Base-by-base conservation (phyloP, 2,113 vertebrate species). In the Hippopotamus amphibius region DNA sequence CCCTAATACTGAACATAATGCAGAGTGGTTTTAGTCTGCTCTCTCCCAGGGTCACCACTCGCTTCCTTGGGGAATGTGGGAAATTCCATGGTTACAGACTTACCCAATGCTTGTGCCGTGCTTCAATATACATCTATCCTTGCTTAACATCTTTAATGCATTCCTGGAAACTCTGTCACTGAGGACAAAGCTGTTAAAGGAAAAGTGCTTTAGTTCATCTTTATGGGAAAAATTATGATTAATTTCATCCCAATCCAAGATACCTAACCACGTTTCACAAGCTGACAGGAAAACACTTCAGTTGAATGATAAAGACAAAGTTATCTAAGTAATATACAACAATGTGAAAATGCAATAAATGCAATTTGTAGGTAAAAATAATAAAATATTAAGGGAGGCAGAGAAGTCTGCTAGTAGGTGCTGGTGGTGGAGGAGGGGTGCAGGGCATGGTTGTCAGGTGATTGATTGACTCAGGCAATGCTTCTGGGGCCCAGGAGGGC, bases 261-360 rank as follows among this genome's bases (percentile, higher is more conserved):
- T 22, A 80, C 5, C 5, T 61, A 83, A n/a, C 22, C 77, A 90
- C 24, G 71, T 68, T 79, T 66, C 8, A 37, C 14, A 66, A 93
- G 33, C 6, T 55, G 24, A 68, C 88, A 84, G 46, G 41, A 65
- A 95, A 95, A 76, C 24, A 79, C 72, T 94, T 82, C 33, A 72
- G 22, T 68, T 53, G 41, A 53, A 69, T 43, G 26, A 72, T 66
- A 65, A 90, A 84, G 57, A 21, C 28, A 86, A 48, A 88, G 22
- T 65, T 84, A 41, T 59, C 6, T 87, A 37, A 76, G 14, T 80
- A 43, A 83, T 84, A 69, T 4, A 92, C 8, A 72, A 74, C 14
- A 28, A 12, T 7, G 59, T 71, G 26, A 95, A 92, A 90, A 83
- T 57, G 76, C 37, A 63, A 82, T 80, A 43, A 26, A 71, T 41